Base-by-base conservation (phyloP, 2,113 vertebrate genomes). In the Nibea albiflora region DNA sequence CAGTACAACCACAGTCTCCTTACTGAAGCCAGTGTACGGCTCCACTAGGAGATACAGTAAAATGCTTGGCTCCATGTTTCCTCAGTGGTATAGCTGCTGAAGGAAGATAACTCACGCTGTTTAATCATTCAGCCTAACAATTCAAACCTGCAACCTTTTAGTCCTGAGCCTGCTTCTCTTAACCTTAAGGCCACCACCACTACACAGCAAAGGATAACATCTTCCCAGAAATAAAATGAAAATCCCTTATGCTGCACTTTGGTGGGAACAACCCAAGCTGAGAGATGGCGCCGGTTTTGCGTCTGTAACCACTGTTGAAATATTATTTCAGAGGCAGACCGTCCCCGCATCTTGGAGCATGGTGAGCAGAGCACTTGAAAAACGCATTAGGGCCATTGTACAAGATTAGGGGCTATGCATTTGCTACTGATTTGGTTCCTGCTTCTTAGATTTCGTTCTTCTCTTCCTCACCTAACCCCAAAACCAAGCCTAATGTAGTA, bases 231-330 rank as follows among this genome's bases (percentile, higher is more conserved):
- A 90, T 88, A 86, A 90, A 92, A 88, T 78, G 65, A 91, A 93
- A 94, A 93, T 84, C 89, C 88, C 92, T 92, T 83, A 91, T 88
- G 77, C 71, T 90, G 90, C 90, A 92, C 83, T 92, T 91, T 93
- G 86, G 85, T 89, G 91, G 91, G 92, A 93, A 91, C 90, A 93
- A 73, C 89, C 91, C 91, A 91, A 92, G 92, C 91, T 90, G 92
- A 91, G 92, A 89, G 91, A 91, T 83, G 91, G 90, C 80, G 84
- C 92, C 81, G 14, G 56, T 85, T 91, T 93, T 77, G 80, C 65
- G 70, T 92, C 93, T 88, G 89, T 88, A 92, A 94, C 92, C 90
- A 82, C 94, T 93, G 85, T 90, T 92, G 87, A 94, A 95, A 95
- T 94, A 94, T 94, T 93, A 91, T 93, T 94, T 94, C 90, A 94